Base-by-base conservation (phyloP, 1,140 invertebrate species). In the Piezodorus guildinii region DNA sequence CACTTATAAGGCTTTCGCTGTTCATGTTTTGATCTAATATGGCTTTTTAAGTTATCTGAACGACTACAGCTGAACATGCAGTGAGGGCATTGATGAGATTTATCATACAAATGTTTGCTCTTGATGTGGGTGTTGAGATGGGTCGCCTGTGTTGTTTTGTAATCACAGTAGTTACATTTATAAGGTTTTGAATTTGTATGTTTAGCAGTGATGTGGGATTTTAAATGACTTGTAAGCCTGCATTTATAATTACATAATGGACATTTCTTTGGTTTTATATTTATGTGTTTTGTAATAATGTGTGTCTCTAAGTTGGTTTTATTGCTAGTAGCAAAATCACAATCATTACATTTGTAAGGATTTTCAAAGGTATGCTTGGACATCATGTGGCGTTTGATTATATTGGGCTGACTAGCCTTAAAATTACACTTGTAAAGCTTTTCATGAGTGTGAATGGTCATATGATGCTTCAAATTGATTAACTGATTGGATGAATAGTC, bases 231-330 rank as follows among this genome's bases (percentile, higher is more conserved):
- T n/a, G 23, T 16, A 17, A 39, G n/a, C 6, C 14, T 17, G 3
- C 21, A 17, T n/a, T 15, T 43, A 39, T 30, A 60, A 39, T 60
- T 17, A 43, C 58, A 60, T n/a, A 34, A n/a, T 34, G 58, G 58
- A 17, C 58, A 60, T 43, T 60, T 60, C 14, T 60, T 30, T 17
- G 23, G 23, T 43, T 43, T 60, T 30, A 34, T n/a, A 27, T 58
- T 12, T 25, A 15, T 19, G 17, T 60, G 58, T 34, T 17, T 30
- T 16, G 30, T 17, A 34, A 60, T 34, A 9, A 60, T 39, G 17
- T 60, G 58, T 10, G 17, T 60, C 10, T n/a, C 34, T 12, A 60
- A 30, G 16, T 60, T 30, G 16, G 58, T 39, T 43, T 39, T 39
- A 17, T 60, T 25, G 16, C n/a, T 17, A 39, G 34, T 39, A 3